A percentile compares a stretch with the other conserved stretches of the same genome.
Conservation (phyloP, 1,140 invertebrate species). For the Subanguina moxae region DNA sequence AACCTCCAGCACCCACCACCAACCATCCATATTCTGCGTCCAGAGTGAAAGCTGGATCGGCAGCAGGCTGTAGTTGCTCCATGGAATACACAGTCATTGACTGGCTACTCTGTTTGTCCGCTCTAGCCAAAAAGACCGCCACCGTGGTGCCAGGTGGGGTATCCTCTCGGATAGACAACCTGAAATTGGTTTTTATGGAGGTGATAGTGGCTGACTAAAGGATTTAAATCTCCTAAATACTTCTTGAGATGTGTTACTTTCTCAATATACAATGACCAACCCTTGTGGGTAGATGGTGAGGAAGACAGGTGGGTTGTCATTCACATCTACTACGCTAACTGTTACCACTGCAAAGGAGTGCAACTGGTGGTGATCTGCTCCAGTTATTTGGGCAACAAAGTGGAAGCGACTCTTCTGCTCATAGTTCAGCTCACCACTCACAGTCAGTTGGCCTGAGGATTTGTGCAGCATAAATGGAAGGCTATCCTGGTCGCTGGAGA, state of each 20-base stretch:
- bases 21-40: conserved; percentile 74
- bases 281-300: no score
- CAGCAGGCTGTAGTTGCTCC: conserved; percentile 1
- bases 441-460: conserved; percentile 70
- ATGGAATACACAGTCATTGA: conserved; percentile 26
- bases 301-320: no score
- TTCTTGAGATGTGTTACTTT: no score
- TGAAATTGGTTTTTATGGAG: conserved; percentile 5
- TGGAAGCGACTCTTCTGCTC: conserved; percentile 72
- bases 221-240: no score
- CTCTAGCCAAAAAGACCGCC: conserved; percentile 48
- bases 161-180: conserved; percentile 43
- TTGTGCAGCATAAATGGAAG: conserved; percentile 45
- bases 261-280: no score
- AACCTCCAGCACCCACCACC: conserved; percentile 36
- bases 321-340: no score
- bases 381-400: conserved; percentile 37
- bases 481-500: conserved; percentile 7
- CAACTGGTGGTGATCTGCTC: background rate
- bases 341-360: conserved; percentile 47
- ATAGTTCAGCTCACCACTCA: conserved; percentile 74
- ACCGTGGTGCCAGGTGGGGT: conserved; percentile 44
- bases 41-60: conserved; percentile 74
- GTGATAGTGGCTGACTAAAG: no score
- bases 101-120: conserved; percentile 35